phyloP scores from a whole-genome alignment of 1,140 invertebrate species.

The Ctenoplectra terminalis region DNA sequence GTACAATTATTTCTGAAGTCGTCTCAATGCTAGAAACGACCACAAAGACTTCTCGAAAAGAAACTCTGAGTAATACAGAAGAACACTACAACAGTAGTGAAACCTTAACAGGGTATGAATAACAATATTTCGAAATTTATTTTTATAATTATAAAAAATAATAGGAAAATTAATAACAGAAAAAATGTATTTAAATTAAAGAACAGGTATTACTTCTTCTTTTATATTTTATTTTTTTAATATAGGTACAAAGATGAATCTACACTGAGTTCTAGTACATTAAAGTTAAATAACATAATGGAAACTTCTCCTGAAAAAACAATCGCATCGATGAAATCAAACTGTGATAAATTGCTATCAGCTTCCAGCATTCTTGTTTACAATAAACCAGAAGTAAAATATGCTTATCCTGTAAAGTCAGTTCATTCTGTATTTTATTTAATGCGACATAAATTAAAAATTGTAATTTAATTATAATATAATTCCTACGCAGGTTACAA shows the following conservation, averaged over 20 bases:
- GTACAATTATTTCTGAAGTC: slow-evolving; percentile 45
- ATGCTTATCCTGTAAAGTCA: slow-evolving; percentile 80
- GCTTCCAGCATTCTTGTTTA: slow-evolving; percentile 67
- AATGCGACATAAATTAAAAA: background rate
- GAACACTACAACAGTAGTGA: slow-evolving; percentile 77
- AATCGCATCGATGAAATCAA: slow-evolving; percentile 68
- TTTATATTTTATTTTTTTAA: background rate
- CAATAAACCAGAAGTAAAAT: slow-evolving; percentile 79
- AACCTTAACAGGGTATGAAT: slow-evolving; percentile 76
- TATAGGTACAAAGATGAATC: slow-evolving; percentile 72
- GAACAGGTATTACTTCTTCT: background rate
- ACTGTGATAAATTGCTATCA: slow-evolving; percentile 67
- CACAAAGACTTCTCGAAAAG: slow-evolving; percentile 67
- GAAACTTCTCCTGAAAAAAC: slow-evolving; percentile 75
- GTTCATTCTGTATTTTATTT: slow-evolving; percentile 42
- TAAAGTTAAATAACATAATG: slow-evolving; percentile 65
- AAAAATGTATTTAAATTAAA: background rate
- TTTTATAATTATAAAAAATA: background rate
- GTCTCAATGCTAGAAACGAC: slow-evolving; percentile 83
- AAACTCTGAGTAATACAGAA: slow-evolving; percentile 72
- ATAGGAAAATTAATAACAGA: background rate
- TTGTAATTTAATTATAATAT: background rate
- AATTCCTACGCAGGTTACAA: slow-evolving; percentile 21
- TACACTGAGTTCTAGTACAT: slow-evolving; percentile 69
- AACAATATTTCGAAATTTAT: background rate